Evolutionary conservation across 2,113 vertebrate species (phyloP), one percentile per base, ranked within the genome.

Genomic region (Eubucco bourcierii): DNA sequence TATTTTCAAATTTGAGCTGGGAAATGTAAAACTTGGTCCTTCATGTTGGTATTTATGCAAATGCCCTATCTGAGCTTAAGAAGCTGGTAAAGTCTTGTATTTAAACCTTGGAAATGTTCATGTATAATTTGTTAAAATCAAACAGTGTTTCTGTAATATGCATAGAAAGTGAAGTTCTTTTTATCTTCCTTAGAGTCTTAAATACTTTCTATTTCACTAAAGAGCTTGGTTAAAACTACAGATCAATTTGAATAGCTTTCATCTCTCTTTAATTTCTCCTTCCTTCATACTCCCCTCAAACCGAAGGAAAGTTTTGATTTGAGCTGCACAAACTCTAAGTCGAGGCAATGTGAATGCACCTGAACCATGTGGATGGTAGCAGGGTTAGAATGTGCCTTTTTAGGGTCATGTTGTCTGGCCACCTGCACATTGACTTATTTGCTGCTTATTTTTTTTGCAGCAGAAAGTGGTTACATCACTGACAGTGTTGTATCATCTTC

Each of bases 391-490:
- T 9, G 87, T 80, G 64, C 52, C 41, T 89, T 25, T 89, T 58
- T 47, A 92, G 56, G 37, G 47, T 93, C 86, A 61, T 84, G 19
- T 66, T 84, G 67, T 41, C 47, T 87, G 72, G 28, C 55, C 71
- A 20, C 59, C 84, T 64, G 82, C 4, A 1, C 17, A 5, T 71
- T 74, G 47, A 10, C 7, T 66, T 37, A 8, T n/a, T 58, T 76
- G 29, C 74, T 88, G 37, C 87, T 83, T 77, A 2, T 77, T 94
- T 39, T 94, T 39, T 88, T 65, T 79, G 37, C 64, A 58, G 41
- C 27, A 61, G 14, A 34, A 58, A 7, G 20, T 87, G 64, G 60
- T 71, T 90, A 52, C 33, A 71, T 82, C 64, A 7, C 60, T 77
- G 81, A 9, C 71, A 70, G 1, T 47, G 81, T 92, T 53, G 1